A percentile compares a stretch with the other conserved stretches of the same genome.
phyloP scores from a whole-genome alignment of 1,140 invertebrate genomes.

The Calosoma granatense region DNA sequence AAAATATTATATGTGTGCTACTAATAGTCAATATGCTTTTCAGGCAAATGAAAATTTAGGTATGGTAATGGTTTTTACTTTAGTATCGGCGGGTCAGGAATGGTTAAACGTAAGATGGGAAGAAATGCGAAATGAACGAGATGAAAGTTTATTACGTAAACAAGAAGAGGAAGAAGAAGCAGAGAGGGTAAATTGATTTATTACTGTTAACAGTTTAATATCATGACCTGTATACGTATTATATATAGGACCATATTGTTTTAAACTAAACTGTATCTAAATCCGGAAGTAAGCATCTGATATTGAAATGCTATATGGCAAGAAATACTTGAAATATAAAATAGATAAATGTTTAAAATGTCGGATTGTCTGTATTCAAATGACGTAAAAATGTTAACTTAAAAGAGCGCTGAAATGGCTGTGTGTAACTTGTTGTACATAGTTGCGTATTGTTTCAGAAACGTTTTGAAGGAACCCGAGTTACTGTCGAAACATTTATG shows the following conservation, averaged over 20 bases:
- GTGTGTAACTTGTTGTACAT: too few relatives aligned
- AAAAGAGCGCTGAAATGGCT: too few relatives aligned
- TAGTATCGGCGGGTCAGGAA: constrained; percentile 87
- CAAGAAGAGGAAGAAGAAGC: constrained; percentile 72
- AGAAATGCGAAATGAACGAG: constrained; percentile 55
- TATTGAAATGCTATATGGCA: too few relatives aligned
- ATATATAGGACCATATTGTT: not conserved
- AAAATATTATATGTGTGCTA: constrained; percentile 8
- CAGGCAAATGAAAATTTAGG: constrained; percentile 83
- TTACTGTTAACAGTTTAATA: not conserved
- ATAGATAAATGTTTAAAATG: constrained; percentile 1
- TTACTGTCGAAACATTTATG: constrained; percentile 93
- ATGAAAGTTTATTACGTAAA: constrained; percentile 58
- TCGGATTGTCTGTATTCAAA: too few relatives aligned
- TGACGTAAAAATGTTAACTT: too few relatives aligned
- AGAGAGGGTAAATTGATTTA: constrained; percentile 60
- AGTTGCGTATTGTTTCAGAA: constrained; percentile 49
- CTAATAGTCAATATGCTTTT: constrained; percentile 18
- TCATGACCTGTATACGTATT: not conserved
- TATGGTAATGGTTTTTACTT: constrained; percentile 95
- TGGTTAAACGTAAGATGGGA: constrained; percentile 83
- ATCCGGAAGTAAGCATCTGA: not conserved
- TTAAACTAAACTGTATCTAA: not conserved
- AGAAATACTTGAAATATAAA: not conserved
- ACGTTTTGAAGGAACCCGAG: constrained; percentile 90